Conservation (phyloP, 2,888 invertebrate genomes). For the Dysmachus trigonus region DNA sequence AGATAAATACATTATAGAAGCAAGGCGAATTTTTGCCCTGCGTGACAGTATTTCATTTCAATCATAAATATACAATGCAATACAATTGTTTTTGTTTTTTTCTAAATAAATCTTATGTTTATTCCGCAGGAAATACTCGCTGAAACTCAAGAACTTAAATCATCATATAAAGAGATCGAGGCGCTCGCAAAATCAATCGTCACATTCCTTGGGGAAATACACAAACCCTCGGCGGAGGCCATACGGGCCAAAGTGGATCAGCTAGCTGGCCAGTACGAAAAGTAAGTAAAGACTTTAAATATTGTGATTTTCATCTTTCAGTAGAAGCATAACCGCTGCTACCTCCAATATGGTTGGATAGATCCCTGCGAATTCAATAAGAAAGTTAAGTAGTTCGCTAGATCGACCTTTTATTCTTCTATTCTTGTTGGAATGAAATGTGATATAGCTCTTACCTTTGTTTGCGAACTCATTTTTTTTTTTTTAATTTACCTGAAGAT, state of each 20-base stretch:
- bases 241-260: slow-evolving; percentile 76
- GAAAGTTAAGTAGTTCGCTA: background rate
- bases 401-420: background rate
- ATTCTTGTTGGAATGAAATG: background rate
- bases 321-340: background rate
- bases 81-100: background rate
- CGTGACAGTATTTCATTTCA: background rate
- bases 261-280: slow-evolving; percentile 74
- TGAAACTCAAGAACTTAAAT: slow-evolving; percentile 76
- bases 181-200: slow-evolving; percentile 76
- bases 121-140: slow-evolving; percentile 73
- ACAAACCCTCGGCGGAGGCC: slow-evolving; percentile 74
- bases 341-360: background rate
- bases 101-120: background rate
- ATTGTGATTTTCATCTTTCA: background rate
- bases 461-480: background rate
- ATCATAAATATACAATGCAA: background rate
- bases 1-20: background rate
- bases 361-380: too few relatives aligned
- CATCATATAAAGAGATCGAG: slow-evolving; percentile 74
- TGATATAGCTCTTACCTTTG: background rate
- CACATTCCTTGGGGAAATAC: slow-evolving; percentile 74
- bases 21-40: background rate
- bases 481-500: background rate
- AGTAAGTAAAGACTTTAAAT: slow-evolving; percentile 62